phyloP scores from a whole-genome alignment of 1,140 invertebrate genomes.

The Dreissena rostriformis region DNA sequence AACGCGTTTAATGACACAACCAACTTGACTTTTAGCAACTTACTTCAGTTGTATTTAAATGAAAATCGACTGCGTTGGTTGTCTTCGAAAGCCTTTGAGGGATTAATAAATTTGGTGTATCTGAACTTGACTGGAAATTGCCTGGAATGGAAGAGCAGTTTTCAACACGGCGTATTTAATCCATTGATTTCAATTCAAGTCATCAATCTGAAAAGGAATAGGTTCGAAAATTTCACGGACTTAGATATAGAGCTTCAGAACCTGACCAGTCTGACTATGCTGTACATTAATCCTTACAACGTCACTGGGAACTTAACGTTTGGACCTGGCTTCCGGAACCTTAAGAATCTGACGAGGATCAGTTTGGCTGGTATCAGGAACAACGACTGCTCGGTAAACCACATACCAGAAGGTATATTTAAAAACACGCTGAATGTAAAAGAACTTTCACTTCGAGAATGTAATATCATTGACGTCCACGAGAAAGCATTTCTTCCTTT shows the following conservation, averaged over 20 bases:
- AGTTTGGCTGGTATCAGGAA: background rate
- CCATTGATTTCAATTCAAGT: constrained; percentile 10
- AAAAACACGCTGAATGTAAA: background rate
- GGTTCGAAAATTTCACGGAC: constrained; percentile 3
- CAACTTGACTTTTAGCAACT: background rate
- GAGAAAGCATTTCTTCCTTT: constrained; percentile 27
- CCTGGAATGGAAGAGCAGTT: constrained; percentile 13
- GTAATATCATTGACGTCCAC: constrained; percentile 7
- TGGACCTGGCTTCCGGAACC: background rate
- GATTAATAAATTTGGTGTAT: constrained; percentile 3
- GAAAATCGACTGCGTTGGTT: background rate
- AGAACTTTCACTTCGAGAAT: background rate
- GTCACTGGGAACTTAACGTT: background rate
- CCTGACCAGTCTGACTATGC: background rate
- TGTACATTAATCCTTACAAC: constrained; percentile 2
- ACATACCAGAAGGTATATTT: constrained; percentile 16
- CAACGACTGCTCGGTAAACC: background rate
- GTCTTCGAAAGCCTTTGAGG: constrained; percentile 8
- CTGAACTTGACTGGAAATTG: constrained; percentile 22
- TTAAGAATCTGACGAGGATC: constrained; percentile 10
- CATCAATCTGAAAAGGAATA: constrained; percentile 16
- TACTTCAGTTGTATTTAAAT: background rate
- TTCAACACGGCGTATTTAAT: constrained; percentile 14
- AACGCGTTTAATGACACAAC: background rate
- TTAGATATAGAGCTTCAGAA: constrained; percentile 1